phyloP scores from a whole-genome alignment of 2,113 vertebrate species.

The Mandrillus leucophaeus region DNA sequence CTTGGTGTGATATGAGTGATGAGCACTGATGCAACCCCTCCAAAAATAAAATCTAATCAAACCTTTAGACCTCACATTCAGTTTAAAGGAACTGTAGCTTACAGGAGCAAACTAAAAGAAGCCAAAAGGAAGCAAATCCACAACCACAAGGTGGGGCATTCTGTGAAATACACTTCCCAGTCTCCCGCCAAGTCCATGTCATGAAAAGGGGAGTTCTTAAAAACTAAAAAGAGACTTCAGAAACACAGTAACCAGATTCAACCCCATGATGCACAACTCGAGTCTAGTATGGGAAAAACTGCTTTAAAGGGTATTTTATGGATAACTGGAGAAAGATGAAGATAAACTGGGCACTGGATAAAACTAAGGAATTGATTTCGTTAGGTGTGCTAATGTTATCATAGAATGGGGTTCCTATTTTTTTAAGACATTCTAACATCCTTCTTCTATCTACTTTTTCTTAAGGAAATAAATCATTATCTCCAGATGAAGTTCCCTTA shows the following conservation, averaged over 20 bases:
- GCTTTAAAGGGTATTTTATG: neutral
- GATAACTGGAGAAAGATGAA: neutral
- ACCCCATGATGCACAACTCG: neutral
- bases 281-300: neutral
- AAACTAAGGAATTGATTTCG: neutral
- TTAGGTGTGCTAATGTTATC: neutral
- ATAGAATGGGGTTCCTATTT: no score
- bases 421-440: neutral
- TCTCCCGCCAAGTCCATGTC: neutral
- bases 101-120: neutral
- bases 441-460: neutral
- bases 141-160: neutral
- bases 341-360: neutral
- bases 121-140: neutral
- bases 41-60: neutral
- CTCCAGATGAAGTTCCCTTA: neutral
- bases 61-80: neutral
- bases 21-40: neutral
- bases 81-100: neutral
- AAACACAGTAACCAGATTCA: neutral
- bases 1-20: neutral
- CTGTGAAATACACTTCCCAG: neutral
- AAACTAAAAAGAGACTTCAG: neutral
- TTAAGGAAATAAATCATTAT: neutral
- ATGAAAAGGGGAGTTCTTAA: neutral